Conservation (phyloP, 2,797 vertebrate genomes). For the Ciconia nigra region DNA sequence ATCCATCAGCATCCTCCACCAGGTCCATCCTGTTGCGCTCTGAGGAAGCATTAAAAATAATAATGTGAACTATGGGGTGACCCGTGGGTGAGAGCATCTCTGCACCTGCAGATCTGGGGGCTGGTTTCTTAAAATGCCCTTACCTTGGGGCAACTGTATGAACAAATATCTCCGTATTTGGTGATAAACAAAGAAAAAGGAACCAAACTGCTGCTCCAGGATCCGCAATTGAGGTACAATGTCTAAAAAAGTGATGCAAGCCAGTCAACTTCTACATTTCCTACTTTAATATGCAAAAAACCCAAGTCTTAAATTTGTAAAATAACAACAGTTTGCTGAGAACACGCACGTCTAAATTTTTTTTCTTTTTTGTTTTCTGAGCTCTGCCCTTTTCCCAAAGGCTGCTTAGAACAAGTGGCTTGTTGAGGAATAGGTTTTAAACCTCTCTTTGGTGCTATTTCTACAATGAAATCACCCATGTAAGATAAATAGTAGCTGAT, state of each 20-base stretch:
- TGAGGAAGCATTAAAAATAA: background rate
- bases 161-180: rapidly evolving
- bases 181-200: background rate
- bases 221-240: no score
- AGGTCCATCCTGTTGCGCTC: background rate
- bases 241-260: background rate
- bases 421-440: background rate
- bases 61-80: background rate
- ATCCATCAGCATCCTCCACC: background rate
- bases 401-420: background rate
- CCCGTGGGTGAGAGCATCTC: background rate
- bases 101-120: background rate
- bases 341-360: rapidly evolving
- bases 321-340: background rate
- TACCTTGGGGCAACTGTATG: rapidly evolving
- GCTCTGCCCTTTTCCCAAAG: background rate
- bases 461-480: background rate
- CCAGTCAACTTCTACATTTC: rapidly evolving
- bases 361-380: background rate
- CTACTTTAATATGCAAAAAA: background rate
- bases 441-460: background rate
- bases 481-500: constrained; percentile 1
- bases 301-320: background rate
- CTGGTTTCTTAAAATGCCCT: background rate
- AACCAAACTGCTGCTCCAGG: background rate